Base-by-base conservation (phyloP, 2,888 invertebrate genomes). In the Sclerodermus sp. region DNA sequence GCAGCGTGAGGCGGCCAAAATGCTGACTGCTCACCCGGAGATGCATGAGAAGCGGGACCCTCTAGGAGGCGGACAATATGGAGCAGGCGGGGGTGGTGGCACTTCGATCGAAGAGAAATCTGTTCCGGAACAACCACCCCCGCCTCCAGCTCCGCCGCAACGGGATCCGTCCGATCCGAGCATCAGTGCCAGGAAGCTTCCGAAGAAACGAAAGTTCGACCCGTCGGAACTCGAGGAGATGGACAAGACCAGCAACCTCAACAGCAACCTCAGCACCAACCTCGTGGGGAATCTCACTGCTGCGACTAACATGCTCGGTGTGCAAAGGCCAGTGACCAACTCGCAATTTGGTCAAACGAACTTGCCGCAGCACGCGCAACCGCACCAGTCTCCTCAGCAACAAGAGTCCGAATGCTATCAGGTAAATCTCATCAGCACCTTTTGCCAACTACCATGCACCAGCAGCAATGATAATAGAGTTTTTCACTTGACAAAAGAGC, bases 131-230 rank as follows among this genome's bases (percentile, higher is more conserved):
- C 73, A 73, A 51, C 74, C 70, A 63, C 71, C 74, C 63, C 72
- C 73, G 69, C 82, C 82, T 45, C 80, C 82, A 29, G 83, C 82
- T 65, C 82, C 82, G 50, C 80, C 82, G 29, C 83, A 87, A 58
- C 82, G 89, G 57, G 74, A 75, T 62, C 69, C 59, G n/a, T 74
- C 77, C 30, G 76, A 76, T 64, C 73, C 78, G 31, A 76, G 73
- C 45, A 76, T 75, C 62, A 79, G 76, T 67, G 83, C 82, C 53
- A 81, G 82, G 64, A 92, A 91, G 77, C 86, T 96, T 74, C 96
- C 96, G 50, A 96, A 96, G 80, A 96, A 96, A 80, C 85, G 96
- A 58, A 93, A 93, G 80, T 91, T 88, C 73, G 88, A 89, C 78
- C 88, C 87, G 39, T 86, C 89, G 39, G 89, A 90, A 68, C 80